Evolutionary conservation across 2,888 invertebrate genomes (phyloP).

Genomic region (Azorinus chamasolen): DNA sequence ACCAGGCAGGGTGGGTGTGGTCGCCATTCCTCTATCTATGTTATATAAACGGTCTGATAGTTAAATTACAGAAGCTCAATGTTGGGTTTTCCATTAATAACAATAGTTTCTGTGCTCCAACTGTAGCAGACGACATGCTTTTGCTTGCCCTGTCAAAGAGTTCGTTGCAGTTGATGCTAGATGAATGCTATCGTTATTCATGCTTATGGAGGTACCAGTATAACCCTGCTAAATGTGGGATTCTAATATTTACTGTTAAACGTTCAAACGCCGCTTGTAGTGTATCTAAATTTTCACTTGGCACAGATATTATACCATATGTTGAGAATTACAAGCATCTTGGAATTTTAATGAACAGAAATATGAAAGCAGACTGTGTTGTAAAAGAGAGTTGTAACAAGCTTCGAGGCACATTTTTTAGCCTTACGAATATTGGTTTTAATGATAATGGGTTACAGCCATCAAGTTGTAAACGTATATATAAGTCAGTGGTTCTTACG

Average conservation of each 20-base stretch:
- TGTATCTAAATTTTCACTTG: too few relatives aligned
- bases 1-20: slow-evolving; percentile 14
- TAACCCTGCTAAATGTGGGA: slow-evolving; percentile 2
- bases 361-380: too few relatives aligned
- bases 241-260: slow-evolving; percentile 1
- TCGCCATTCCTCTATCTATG: slow-evolving; percentile 16
- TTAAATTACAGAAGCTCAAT: neutral
- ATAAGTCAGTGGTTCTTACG: too few relatives aligned
- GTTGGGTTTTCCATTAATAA: neutral
- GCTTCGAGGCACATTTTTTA: too few relatives aligned
- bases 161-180: neutral
- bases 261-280: too few relatives aligned
- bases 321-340: too few relatives aligned
- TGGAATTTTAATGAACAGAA: too few relatives aligned
- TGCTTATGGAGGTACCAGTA: slow-evolving; percentile 8
- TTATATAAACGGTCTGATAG: slow-evolving; percentile 6
- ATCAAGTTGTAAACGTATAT: too few relatives aligned
- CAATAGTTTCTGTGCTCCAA: neutral
- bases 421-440: too few relatives aligned
- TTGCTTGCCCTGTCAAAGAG: neutral
- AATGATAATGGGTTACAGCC: too few relatives aligned
- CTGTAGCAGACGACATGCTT: slow-evolving; percentile 11
- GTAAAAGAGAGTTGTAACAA: too few relatives aligned
- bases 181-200: slow-evolving; percentile 3
- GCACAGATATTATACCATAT: too few relatives aligned